A percentile compares a stretch with the other conserved stretches of the same genome.
These are phyloP conservation scores for Dasypogon diadema DNA, from an alignment of 2,888 invertebrate species.

Conservation along the genomic window DNA sequence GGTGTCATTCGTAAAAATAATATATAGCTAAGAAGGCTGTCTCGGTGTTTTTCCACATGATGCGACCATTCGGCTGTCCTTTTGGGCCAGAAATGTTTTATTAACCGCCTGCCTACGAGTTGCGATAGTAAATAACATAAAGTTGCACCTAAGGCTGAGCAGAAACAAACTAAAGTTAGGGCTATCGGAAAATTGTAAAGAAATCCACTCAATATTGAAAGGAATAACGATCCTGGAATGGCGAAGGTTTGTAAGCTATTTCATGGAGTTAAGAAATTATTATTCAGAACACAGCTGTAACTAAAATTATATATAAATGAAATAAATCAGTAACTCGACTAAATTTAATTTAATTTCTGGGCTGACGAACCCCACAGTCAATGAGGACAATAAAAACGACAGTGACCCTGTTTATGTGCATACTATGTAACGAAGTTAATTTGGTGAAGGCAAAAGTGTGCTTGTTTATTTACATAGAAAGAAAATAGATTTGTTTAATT, in stretches of 20 bases:
- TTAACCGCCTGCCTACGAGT: constrained; percentile 86
- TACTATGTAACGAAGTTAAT: too few relatives aligned
- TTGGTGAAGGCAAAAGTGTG: too few relatives aligned
- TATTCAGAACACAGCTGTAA: too few relatives aligned
- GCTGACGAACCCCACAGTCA: too few relatives aligned
- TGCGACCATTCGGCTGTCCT: constrained; percentile 87
- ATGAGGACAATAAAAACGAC: too few relatives aligned
- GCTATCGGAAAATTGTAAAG: constrained; percentile 94
- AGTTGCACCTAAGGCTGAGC: constrained; percentile 96
- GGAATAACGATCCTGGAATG: constrained; percentile 98
- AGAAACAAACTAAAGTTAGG: constrained; percentile 87
- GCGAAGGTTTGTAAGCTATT: constrained; percentile 97
- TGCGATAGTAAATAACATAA: constrained; percentile 95
- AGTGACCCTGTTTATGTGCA: too few relatives aligned
- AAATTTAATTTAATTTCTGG: too few relatives aligned
- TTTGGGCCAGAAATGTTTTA: constrained; percentile 90
- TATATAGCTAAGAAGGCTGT: constrained; percentile 94
- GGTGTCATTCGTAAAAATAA: constrained; percentile 97
- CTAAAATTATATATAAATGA: too few relatives aligned
- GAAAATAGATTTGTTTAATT: too few relatives aligned
- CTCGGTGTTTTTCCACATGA: constrained; percentile 86
- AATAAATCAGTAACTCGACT: too few relatives aligned
- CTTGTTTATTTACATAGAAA: too few relatives aligned
- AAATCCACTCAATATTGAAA: constrained; percentile 97
- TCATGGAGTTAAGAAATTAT: constrained; percentile 12